phyloP scores from a whole-genome alignment of 1,140 invertebrate genomes.

The Drosophila pachea region DNA sequence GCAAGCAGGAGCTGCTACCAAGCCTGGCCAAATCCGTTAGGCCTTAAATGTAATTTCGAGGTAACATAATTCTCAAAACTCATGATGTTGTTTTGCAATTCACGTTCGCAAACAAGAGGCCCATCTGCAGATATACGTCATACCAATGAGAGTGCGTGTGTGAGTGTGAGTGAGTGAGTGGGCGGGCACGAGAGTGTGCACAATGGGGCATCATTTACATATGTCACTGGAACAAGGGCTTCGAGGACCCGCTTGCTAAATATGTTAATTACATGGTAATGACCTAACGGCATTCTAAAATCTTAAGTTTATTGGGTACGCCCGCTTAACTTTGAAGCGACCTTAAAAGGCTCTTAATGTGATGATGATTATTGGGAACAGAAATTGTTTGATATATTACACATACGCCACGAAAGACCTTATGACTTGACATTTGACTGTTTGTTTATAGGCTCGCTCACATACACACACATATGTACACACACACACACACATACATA shows the following conservation, averaged over 20 bases:
- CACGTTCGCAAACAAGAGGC: neutral
- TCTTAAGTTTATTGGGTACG: neutral
- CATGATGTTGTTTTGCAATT: constrained; percentile 17
- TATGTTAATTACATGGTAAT: constrained; percentile 13
- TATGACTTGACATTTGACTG: constrained; percentile 57
- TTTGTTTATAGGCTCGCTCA: constrained; percentile 10
- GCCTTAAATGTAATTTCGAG: constrained; percentile 9
- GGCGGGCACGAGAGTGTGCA: neutral
- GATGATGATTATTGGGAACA: neutral
- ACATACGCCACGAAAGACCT: constrained; percentile 51
- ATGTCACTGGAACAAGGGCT: neutral
- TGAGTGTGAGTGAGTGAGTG: neutral
- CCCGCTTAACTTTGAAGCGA: neutral
- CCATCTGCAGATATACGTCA: constrained; percentile 7
- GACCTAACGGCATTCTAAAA: neutral
- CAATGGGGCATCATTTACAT: neutral
- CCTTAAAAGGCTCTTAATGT: neutral
- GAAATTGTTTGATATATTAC: constrained; percentile 35
- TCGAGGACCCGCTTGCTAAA: neutral
- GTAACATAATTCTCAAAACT: constrained; percentile 36
- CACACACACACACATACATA: constrained; percentile 13
- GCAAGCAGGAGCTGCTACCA: neutral
- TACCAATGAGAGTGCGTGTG: constrained; percentile 2
- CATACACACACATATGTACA: neutral
- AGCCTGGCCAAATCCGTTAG: neutral